These are phyloP conservation scores for Tympanuchus pallidicinctus DNA, from an alignment of 2,113 vertebrate species.

Conservation along the genomic window DNA sequence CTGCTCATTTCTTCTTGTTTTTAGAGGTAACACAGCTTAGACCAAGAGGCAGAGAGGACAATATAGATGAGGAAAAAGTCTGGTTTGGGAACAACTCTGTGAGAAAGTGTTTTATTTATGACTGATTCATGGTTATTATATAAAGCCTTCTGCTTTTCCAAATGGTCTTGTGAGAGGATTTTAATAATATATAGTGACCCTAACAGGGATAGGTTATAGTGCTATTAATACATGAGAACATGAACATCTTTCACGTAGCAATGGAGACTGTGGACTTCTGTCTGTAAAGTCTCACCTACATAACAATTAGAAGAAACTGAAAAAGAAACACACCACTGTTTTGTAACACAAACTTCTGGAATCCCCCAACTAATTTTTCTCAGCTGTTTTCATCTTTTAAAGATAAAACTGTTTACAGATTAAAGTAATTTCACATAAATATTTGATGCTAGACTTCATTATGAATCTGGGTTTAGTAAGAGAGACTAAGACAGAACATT, in stretches of 20 bases:
- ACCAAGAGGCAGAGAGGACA: neutral
- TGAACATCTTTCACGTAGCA: neutral
- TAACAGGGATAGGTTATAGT: conserved; percentile 6
- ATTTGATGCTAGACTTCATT: conserved; percentile 46
- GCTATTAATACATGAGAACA: neutral
- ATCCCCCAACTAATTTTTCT: neutral
- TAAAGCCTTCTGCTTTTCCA: neutral
- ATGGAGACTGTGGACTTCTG: neutral
- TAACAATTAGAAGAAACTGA: conserved; percentile 1
- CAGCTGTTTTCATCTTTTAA: conserved; percentile 32
- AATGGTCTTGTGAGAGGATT: conserved; percentile 10
- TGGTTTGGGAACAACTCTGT: neutral
- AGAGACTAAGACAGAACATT: conserved; percentile 10
- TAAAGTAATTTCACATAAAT: conserved; percentile 52
- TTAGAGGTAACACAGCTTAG: neutral
- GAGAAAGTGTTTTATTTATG: neutral
- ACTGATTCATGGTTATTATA: neutral
- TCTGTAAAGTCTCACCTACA: neutral
- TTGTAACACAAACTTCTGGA: conserved; percentile 31
- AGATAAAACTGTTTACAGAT: conserved; percentile 42
- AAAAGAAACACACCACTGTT: neutral
- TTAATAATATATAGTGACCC: conserved; percentile 3
- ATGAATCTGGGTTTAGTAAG: conserved; percentile 35
- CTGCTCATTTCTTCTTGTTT: neutral
- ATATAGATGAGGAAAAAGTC: neutral